Evolutionary conservation across 2,888 invertebrate species (phyloP).

Genomic region (Euclidia mi): DNA sequence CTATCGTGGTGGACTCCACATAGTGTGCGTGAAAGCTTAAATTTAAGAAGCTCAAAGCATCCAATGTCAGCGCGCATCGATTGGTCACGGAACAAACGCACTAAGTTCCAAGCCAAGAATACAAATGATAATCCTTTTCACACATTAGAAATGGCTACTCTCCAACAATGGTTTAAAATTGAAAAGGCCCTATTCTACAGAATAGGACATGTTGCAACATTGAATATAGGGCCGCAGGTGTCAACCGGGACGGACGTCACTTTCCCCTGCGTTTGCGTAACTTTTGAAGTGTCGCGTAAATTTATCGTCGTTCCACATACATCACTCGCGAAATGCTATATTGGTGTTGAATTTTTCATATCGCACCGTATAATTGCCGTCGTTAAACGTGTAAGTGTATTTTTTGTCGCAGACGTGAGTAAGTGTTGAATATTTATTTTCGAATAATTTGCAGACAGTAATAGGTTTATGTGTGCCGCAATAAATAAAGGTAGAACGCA

Average conservation of each 20-base stretch:
- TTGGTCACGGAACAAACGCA: slow-evolving; percentile 13
- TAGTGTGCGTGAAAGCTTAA: too few species aligned
- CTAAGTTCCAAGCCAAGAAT: slow-evolving; percentile 16
- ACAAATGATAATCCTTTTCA: slow-evolving; percentile 37
- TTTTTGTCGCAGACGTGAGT: slow-evolving; percentile 23
- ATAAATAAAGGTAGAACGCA: slow-evolving; percentile 18
- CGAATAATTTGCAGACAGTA: slow-evolving; percentile 6
- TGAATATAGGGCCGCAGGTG: slow-evolving; percentile 50
- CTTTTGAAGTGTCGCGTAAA: slow-evolving; percentile 47
- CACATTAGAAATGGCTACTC: slow-evolving; percentile 23
- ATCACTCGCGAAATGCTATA: slow-evolving; percentile 48
- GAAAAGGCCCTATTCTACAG: slow-evolving; percentile 48
- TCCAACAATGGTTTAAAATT: slow-evolving; percentile 30
- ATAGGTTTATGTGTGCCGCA: slow-evolving; percentile 9
- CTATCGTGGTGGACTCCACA: too few species aligned
- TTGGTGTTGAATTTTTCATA: slow-evolving; percentile 48
- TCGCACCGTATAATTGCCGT: slow-evolving; percentile 36
- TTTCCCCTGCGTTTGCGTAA: slow-evolving; percentile 64
- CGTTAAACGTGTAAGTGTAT: slow-evolving; percentile 34
- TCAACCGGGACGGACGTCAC: slow-evolving; percentile 53
- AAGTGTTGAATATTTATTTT: slow-evolving; percentile 17
- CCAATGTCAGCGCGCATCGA: slow-evolving; percentile 8
- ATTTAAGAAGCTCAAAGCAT: slow-evolving; percentile 3
- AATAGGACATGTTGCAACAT: too few species aligned
- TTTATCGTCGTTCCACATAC: slow-evolving; percentile 54